Evolutionary conservation across 64 coral and sea anemone genomes (phyloP), one percentile per base, ranked within the genome.

Genomic region (Trachythela sp.): DNA sequence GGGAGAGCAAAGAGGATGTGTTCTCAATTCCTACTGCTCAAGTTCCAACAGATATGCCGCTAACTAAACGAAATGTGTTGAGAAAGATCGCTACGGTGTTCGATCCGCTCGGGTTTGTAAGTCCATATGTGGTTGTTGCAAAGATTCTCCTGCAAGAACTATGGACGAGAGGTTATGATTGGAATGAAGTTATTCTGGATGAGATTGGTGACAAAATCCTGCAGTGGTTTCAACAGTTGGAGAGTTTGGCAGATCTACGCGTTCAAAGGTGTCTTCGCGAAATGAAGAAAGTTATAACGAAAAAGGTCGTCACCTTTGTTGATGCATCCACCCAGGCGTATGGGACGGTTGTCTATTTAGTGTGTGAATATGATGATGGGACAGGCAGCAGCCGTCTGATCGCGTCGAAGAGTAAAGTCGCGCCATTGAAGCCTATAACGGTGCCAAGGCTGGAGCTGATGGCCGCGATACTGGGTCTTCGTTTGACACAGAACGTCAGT

Each of bases 321-420:
- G 92, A 93, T 89, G 87, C 92, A 50, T 88, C 92, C 40, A 31
- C 67, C n/a, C 51, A 85, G 41, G 92, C 87, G 10, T 89, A 86
- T 84, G 87, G 83, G 30, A 87, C 83, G 22, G 84, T 48, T 31
- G 85, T 90, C 8, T 94, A 90, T 49, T 13, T 84, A 10, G 31
- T 48, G 15, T 41, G 54, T 29, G 39, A 24, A 48, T 89, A 93
- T 34, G 59, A 85, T n/a, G 88, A 93, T 39, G 84, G 41, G 22
- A 49, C 87, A 1, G 87, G 51, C 13, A 85, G 77, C 5, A 59
- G 87, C 43, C 8, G 77, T 34, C 48, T 93, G 20, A 70, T 89
- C 26, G 59, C 92, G 86, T 85, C 77, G 7, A 93, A 77, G 83
- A 72, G 68, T 72, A 72, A 72, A 72, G 68, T 72, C 10, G 68